phyloP scores from a whole-genome alignment of 2,888 invertebrate species.

The Epirrhoe alternata region DNA sequence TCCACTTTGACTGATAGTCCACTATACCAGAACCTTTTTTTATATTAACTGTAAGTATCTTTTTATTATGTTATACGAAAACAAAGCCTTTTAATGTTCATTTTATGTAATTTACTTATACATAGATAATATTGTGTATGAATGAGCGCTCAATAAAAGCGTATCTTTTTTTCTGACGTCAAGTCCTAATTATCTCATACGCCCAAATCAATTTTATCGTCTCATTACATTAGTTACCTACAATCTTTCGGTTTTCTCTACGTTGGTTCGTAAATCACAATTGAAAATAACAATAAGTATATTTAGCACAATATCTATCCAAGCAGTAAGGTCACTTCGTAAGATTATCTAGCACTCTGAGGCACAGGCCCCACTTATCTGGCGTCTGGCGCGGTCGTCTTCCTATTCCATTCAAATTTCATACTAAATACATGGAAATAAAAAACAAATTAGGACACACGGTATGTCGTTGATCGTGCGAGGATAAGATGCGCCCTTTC shows the following conservation, averaged over 20 bases:
- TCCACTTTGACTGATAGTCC: slow-evolving; percentile 4
- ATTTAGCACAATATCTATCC: neutral
- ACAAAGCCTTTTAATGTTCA: neutral
- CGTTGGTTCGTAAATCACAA: slow-evolving; percentile 5
- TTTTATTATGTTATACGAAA: neutral
- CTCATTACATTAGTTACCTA: slow-evolving; percentile 5
- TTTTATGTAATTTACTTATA: neutral
- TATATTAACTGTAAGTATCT: neutral
- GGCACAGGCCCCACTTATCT: no score
- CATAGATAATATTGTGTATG: neutral
- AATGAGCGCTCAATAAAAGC: neutral
- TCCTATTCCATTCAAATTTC: no score
- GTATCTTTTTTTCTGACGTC: slow-evolving; percentile 10
- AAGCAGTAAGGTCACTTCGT: slow-evolving; percentile 7
- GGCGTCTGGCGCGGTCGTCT: no score
- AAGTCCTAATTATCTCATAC: slow-evolving; percentile 10
- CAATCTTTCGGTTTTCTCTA: slow-evolving; percentile 11
- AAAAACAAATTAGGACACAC: no score
- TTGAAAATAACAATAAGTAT: slow-evolving; percentile 1
- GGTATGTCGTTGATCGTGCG: no score
- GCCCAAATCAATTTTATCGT: neutral
- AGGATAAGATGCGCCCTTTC: no score
- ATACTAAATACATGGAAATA: no score
- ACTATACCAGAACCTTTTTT: neutral
- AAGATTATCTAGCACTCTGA: neutral